Evolutionary conservation across 1,140 invertebrate species (phyloP), one percentile per base, ranked within the genome.

Genomic region (Thaumatotibia leucotreta): DNA sequence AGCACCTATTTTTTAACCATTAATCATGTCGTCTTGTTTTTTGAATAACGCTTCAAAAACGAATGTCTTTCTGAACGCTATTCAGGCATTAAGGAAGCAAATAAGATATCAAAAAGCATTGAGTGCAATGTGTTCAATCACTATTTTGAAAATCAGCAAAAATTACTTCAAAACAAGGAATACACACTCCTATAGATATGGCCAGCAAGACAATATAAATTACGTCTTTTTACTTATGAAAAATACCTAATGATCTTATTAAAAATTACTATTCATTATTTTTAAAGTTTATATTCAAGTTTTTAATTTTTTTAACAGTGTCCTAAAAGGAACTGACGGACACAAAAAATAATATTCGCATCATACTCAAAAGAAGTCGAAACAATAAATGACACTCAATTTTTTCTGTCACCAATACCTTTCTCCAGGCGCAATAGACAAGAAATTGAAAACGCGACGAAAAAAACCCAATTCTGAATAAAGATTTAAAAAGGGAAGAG

Each of bases 1-100:
- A 72, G 70, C 67, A 74, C 63, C 67, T 70, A 69, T 70, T 74
- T 77, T 63, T 77, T 65, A 70, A 22, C 50, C 76, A 75, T 77
- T 77, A 73, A 75, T 77, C 76, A 75, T 67, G 64, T 64, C 71
- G 73, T 75, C 69, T 68, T 32, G 64, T 65, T 67, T 66, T 68
- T 77, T 77, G 75, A 77, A 77, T 75, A 75, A 77, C 75, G 68
- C 39, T 45, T 45, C 39, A 45, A 45, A 45, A 63, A 64, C 11
- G 66, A 71, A 68, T 66, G 66, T 1, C 14, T 45, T 39, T 3
- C 27, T 29, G 27, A 20, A 20, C 5, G 1, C 14, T 45, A 11
- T 17, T 45, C 20, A 45, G 5, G 20, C 9, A 1, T 45, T 20
- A n/a, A n/a, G n/a, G 14, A 9, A 39, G 5, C 17, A 45, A 45